Evolutionary conservation across 2,888 invertebrate species (phyloP).

Genomic region (Opisthograptis luteolata): DNA sequence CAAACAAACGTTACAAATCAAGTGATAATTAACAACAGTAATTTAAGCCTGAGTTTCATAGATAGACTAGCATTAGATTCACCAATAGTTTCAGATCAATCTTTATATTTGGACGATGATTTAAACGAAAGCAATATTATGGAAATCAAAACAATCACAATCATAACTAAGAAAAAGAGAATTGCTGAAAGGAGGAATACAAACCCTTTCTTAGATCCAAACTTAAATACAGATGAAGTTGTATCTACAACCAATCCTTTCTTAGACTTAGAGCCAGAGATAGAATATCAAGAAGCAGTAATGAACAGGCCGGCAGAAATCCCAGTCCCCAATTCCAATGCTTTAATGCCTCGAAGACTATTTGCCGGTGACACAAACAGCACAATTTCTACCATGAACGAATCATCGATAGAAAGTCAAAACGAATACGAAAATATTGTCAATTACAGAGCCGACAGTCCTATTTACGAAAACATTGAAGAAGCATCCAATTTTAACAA

Average conservation of each 20-base stretch:
- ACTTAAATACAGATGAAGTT: slow-evolving; percentile 47
- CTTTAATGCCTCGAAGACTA: slow-evolving; percentile 65
- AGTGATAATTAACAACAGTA: slow-evolving; percentile 67
- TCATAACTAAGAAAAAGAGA: slow-evolving; percentile 73
- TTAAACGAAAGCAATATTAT: slow-evolving; percentile 82
- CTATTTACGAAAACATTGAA: slow-evolving; percentile 71
- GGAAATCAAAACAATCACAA: slow-evolving; percentile 81
- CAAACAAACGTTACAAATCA: slow-evolving; percentile 68
- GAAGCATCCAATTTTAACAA: slow-evolving; percentile 61
- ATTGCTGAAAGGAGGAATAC: slow-evolving; percentile 61
- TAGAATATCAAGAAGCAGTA: slow-evolving; percentile 62
- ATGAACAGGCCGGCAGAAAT: slow-evolving; percentile 43
- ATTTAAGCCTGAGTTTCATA: slow-evolving; percentile 75
- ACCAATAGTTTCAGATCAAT: slow-evolving; percentile 67
- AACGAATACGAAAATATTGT: slow-evolving; percentile 76
- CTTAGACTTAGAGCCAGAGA: slow-evolving; percentile 54
- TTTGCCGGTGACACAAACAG: slow-evolving; percentile 71
- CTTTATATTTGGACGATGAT: slow-evolving; percentile 76
- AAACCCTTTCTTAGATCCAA: slow-evolving; percentile 75
- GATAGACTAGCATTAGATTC: slow-evolving; percentile 74
- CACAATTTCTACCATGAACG: slow-evolving; percentile 75
- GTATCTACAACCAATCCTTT: slow-evolving; percentile 62
- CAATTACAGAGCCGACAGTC: slow-evolving; percentile 65
- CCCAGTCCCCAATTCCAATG: slow-evolving; percentile 37
- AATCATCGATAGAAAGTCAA: slow-evolving; percentile 54